Conservation (phyloP, 2,113 vertebrate genomes). For the Vulpes lagopus region DNA sequence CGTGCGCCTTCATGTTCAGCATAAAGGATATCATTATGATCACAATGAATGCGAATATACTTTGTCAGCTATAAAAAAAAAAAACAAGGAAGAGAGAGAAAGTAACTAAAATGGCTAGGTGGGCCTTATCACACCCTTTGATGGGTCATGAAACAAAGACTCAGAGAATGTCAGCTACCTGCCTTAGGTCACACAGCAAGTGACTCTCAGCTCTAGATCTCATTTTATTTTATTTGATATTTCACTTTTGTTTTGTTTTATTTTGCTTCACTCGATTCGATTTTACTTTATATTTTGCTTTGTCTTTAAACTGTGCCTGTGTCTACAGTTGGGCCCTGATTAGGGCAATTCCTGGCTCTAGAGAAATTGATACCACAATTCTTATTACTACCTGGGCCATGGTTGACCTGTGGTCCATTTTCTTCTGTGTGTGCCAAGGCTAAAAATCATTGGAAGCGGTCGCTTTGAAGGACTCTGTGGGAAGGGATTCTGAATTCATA, state of each 20-base stretch:
- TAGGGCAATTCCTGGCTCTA: background rate
- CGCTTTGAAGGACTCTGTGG: background rate
- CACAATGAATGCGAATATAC: accelerated
- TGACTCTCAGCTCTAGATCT: background rate
- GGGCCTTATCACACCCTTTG: accelerated
- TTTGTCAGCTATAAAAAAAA: background rate
- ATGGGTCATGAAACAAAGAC: background rate
- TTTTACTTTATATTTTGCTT: background rate
- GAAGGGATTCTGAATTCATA: background rate
- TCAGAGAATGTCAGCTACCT: background rate
- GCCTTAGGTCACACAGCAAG: background rate
- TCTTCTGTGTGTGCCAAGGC: too few species aligned
- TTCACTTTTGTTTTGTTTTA: background rate
- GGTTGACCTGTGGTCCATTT: background rate
- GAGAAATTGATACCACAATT: background rate
- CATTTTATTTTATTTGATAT: background rate
- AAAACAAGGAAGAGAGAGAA: background rate
- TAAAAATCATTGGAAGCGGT: background rate
- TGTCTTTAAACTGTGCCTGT: background rate
- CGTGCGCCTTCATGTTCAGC: background rate
- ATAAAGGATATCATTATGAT: accelerated
- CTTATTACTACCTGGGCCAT: too few species aligned
- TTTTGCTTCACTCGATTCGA: background rate
- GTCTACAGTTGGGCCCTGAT: background rate
- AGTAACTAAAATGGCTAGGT: background rate